A percentile compares a stretch with the other conserved stretches of the same genome.
Evolutionary conservation across 2,797 vertebrate species (phyloP).

Genomic region (Mormyrus hasselquistii): DNA sequence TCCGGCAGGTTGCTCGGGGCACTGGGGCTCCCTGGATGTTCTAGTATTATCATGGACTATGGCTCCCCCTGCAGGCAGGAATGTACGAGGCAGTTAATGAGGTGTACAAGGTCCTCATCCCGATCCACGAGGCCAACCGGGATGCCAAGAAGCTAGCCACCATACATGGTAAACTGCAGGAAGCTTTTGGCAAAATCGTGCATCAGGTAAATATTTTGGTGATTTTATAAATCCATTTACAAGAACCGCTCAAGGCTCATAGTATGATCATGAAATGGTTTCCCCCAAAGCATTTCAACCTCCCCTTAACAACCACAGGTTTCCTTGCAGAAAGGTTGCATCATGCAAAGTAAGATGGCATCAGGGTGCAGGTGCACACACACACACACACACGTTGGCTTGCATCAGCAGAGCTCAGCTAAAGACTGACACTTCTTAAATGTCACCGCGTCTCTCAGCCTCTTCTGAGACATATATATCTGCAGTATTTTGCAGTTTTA

Average conservation of each 20-base stretch:
- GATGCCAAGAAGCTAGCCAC: slow-evolving; percentile 94
- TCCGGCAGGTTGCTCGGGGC: not conserved
- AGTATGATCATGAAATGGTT: not conserved
- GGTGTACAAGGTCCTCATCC: slow-evolving; percentile 98
- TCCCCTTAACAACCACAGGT: not conserved
- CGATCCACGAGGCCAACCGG: slow-evolving; percentile 93
- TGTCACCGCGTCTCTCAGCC: not conserved
- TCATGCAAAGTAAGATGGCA: not conserved
- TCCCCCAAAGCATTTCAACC: not conserved
- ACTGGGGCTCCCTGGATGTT: not conserved
- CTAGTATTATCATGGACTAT: not conserved
- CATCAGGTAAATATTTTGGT: slow-evolving; percentile 81
- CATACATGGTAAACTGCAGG: slow-evolving; percentile 99
- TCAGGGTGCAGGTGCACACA: not conserved
- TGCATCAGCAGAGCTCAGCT: not conserved
- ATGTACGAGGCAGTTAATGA: slow-evolving; percentile 99
- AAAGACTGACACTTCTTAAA: not conserved
- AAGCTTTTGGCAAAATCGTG: slow-evolving; percentile 98
- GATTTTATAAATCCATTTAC: not conserved
- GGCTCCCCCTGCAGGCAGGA: slow-evolving; percentile 75
- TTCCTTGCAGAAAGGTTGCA: slow-evolving; percentile 25
- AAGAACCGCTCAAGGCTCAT: not conserved
- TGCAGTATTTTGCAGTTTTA: not conserved
- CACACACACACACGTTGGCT: not conserved
- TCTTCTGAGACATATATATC: not conserved